phyloP scores from a whole-genome alignment of 2,888 invertebrate species.

The Agonopterix alstromeriana region DNA sequence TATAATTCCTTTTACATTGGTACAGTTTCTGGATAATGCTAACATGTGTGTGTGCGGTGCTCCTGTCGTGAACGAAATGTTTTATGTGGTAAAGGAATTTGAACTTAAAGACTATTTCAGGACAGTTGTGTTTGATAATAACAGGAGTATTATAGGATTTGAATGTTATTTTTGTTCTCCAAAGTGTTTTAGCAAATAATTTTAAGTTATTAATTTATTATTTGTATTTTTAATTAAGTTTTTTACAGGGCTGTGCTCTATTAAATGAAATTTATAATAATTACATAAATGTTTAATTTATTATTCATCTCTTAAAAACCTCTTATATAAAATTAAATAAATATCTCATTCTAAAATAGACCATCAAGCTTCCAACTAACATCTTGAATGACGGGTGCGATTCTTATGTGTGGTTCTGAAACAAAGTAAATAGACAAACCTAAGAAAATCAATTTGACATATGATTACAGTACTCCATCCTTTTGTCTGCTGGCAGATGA shows the following conservation, averaged over 20 bases:
- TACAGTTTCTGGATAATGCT: conserved; percentile 77
- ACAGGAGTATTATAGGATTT: conserved; percentile 58
- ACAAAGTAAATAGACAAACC: conserved; percentile 18
- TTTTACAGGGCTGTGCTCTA: too few species aligned
- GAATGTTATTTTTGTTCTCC: conserved; percentile 80
- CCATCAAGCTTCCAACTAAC: conserved; percentile 77
- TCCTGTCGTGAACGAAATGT: conserved; percentile 50
- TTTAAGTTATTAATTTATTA: not conserved
- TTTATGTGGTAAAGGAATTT: conserved; percentile 43
- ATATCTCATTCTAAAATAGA: conserved; percentile 22
- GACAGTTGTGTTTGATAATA: conserved; percentile 50
- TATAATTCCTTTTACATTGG: conserved; percentile 76
- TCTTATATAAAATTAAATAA: not conserved
- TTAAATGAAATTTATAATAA: too few species aligned
- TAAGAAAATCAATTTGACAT: too few species aligned
- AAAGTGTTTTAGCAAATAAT: conserved; percentile 48
- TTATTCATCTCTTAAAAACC: not conserved
- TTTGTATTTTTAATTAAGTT: too few species aligned
- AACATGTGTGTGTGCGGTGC: conserved; percentile 79
- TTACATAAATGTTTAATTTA: too few species aligned
- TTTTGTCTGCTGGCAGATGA: too few species aligned
- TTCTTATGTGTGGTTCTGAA: conserved; percentile 78
- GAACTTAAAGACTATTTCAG: conserved; percentile 52
- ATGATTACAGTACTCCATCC: too few species aligned
- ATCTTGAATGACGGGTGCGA: conserved; percentile 75